Percentiles rank a stretch among this genome's conserved stretches.
Conservation (phyloP, 2,113 vertebrate species). For the Cephalopterus ornatus region DNA sequence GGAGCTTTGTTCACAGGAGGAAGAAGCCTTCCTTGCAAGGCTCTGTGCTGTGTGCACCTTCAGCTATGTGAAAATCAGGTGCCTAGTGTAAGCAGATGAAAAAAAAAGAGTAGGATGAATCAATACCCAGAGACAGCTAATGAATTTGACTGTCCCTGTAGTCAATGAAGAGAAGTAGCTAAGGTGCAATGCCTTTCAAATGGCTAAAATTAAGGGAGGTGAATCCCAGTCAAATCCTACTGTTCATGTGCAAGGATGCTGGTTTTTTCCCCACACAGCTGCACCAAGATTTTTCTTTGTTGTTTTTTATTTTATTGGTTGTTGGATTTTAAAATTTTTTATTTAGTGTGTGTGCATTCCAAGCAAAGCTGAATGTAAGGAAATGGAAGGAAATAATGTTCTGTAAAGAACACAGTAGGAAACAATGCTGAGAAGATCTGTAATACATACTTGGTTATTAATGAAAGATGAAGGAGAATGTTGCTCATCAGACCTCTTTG, state of each 20-base stretch:
- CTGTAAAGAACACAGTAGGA: not conserved
- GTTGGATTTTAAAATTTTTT: not conserved
- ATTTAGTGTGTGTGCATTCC: not conserved
- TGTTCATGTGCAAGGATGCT: not conserved
- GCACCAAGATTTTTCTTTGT: not conserved
- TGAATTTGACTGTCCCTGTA: too few relatives aligned
- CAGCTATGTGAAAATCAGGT: not conserved
- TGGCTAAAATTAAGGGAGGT: not conserved
- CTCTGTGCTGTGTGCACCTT: not conserved
- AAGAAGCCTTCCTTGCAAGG: not conserved
- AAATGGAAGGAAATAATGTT: not conserved
- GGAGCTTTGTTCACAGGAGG: not conserved
- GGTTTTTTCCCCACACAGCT: accelerated
- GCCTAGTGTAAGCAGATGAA: not conserved
- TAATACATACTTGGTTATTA: not conserved
- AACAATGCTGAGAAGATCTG: not conserved
- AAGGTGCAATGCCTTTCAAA: not conserved
- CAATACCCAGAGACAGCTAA: too few relatives aligned
- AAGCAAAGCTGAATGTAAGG: not conserved
- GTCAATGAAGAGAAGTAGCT: too few relatives aligned
- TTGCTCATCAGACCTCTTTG: not conserved
- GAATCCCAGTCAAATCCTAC: not conserved
- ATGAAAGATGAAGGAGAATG: not conserved
- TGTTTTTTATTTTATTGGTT: not conserved
- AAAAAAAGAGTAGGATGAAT: not conserved